phyloP scores from a whole-genome alignment of 2,797 vertebrate genomes.

The Nyctalus aviator region DNA sequence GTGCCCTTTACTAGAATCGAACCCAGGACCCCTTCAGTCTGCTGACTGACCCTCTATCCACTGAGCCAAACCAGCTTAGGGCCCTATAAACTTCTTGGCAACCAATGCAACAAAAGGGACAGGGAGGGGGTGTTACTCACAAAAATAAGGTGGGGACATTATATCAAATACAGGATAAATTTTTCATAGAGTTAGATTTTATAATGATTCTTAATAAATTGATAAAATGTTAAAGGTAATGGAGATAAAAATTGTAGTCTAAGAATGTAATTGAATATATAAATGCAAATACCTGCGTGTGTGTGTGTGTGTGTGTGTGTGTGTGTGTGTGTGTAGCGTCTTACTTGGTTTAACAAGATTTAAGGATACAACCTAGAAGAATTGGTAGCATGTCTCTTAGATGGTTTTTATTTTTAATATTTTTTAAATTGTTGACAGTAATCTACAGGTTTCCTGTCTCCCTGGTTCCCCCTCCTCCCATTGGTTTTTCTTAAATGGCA shows the following conservation, averaged over 20 bases:
- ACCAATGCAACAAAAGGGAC: not conserved
- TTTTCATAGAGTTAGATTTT: slow-evolving; percentile 4
- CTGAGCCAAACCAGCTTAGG: too few species aligned
- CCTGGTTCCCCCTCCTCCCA: too few species aligned
- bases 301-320: not conserved
- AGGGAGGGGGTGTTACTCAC: not conserved
- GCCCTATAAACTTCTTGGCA: not conserved
- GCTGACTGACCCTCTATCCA: too few species aligned
- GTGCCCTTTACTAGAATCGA: too few species aligned
- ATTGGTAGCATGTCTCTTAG: not conserved
- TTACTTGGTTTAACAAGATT: not conserved
- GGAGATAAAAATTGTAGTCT: not conserved
- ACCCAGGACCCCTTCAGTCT: too few species aligned
- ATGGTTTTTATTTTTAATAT: not conserved
- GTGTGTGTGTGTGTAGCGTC: not conserved
- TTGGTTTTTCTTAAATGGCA: slow-evolving; percentile 2
- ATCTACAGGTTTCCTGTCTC: not conserved
- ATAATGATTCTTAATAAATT: not conserved
- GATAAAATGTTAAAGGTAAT: not conserved
- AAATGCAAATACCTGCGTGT: not conserved
- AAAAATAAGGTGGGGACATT: not conserved
- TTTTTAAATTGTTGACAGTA: not conserved
- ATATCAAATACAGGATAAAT: not conserved
- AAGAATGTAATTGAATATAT: not conserved
- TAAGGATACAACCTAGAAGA: not conserved